Evolutionary conservation across 1,140 invertebrate species (phyloP).

Genomic region (Tigriopus japonicus): DNA sequence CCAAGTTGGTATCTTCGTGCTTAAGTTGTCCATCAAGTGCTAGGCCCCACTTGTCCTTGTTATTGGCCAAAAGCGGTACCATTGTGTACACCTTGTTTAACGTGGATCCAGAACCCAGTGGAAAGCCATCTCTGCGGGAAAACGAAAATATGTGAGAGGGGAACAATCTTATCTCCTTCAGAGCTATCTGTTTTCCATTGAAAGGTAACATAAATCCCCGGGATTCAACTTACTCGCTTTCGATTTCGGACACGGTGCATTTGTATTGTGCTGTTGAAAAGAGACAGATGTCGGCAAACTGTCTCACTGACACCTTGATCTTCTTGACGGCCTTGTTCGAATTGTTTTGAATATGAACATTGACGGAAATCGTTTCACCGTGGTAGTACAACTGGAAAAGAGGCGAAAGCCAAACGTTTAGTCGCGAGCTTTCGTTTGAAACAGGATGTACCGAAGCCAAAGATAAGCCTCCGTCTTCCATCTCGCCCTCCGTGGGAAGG

Average conservation of each 20-base stretch:
- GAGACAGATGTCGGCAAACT: conserved; percentile 96
- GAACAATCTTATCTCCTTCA: not conserved
- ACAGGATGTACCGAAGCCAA: no score
- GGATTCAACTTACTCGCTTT: conserved; percentile 70
- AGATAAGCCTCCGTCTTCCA: no score
- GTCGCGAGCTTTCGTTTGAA: no score
- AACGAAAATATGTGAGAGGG: not conserved
- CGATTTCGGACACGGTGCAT: conserved; percentile 92
- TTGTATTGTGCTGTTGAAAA: conserved; percentile 99
- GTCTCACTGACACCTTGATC: conserved; percentile 49
- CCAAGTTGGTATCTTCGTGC: conserved; percentile 98
- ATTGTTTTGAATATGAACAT: conserved; percentile 98
- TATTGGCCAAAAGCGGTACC: conserved; percentile 83
- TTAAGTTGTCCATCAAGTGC: conserved; percentile 96
- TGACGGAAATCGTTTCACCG: conserved; percentile 91
- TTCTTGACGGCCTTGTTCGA: conserved; percentile 98
- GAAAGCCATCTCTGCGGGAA: conserved; percentile 69
- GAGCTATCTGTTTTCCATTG: not conserved
- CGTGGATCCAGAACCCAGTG: conserved; percentile 88
- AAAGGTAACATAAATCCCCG: not conserved
- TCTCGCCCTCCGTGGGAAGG: no score
- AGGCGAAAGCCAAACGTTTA: conserved; percentile 3
- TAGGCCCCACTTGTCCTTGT: conserved; percentile 95
- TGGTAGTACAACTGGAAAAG: conserved; percentile 76
- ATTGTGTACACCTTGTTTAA: conserved; percentile 93